phyloP scores from a whole-genome alignment of 2,797 vertebrate genomes.

The Emydoidea blandingii region DNA sequence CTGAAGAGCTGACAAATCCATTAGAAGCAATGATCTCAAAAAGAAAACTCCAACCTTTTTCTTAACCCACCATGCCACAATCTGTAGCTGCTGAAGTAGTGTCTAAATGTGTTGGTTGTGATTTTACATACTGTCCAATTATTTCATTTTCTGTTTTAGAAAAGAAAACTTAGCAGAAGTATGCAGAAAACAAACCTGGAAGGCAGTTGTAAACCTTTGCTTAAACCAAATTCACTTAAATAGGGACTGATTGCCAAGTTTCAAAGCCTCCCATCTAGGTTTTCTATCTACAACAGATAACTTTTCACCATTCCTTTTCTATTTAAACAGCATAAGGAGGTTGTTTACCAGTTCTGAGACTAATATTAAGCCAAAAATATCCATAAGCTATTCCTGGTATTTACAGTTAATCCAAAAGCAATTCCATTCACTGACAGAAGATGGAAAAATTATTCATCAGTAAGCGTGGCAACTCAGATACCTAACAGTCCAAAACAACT shows the following conservation, averaged over 20 bases:
- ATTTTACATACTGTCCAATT: background rate
- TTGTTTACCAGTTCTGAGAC: background rate
- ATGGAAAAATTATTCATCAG: background rate
- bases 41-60: background rate
- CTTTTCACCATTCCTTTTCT: background rate
- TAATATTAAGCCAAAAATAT: background rate
- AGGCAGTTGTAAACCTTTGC: too few relatives aligned
- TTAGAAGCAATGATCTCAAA: background rate
- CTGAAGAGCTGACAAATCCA: background rate
- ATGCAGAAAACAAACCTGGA: background rate
- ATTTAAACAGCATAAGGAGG: background rate
- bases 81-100: background rate
- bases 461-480: background rate
- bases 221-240: background rate
- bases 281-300: background rate
- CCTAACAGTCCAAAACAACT: background rate
- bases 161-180: background rate
- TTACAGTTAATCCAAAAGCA: background rate
- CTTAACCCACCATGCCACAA: background rate
- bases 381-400: background rate
- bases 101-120: background rate
- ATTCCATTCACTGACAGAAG: background rate
- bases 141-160: background rate
- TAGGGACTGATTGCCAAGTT: too few relatives aligned
- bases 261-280: too few relatives aligned